Evolutionary conservation across 2,797 vertebrate genomes (phyloP).

Genomic region (Eulemur mongoz): DNA sequence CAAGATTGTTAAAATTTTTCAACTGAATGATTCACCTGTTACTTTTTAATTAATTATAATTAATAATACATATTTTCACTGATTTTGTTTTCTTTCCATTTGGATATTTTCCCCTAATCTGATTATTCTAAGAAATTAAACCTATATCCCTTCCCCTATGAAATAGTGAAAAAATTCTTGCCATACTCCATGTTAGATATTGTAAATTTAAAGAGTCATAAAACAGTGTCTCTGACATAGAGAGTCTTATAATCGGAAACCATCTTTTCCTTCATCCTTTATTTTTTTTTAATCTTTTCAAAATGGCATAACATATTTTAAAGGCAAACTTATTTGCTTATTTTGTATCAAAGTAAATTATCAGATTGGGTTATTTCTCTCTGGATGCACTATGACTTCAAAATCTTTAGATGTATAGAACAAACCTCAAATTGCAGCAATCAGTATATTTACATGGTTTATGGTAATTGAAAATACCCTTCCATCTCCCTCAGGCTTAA

Average conservation of each 20-base stretch:
- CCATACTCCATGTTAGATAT: not conserved
- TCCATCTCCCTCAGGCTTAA: constrained; percentile 71
- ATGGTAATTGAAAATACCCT: constrained; percentile 63
- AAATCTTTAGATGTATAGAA: constrained; percentile 7
- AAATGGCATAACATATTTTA: not conserved
- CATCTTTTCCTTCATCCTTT: not conserved
- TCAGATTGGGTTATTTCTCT: not conserved
- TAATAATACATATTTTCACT: not conserved
- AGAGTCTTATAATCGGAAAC: not conserved
- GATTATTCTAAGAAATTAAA: not conserved
- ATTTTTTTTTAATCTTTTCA: not conserved
- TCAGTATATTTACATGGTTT: constrained; percentile 63
- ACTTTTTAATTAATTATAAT: not conserved
- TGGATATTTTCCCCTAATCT: not conserved
- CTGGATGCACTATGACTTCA: constrained; percentile 7
- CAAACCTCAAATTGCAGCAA: not conserved
- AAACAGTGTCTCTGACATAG: not conserved
- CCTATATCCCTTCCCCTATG: not conserved
- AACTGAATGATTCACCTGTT: not conserved
- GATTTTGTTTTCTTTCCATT: not conserved
- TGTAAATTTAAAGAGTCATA: not conserved
- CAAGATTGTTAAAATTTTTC: not conserved
- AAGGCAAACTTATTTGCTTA: not conserved
- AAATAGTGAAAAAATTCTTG: not conserved
- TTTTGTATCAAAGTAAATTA: not conserved